Percentiles rank a stretch among this genome's conserved stretches.
These are phyloP conservation scores for Rhingia rostrata DNA, from an alignment of 2,888 invertebrate species.

Conservation along the genomic window DNA sequence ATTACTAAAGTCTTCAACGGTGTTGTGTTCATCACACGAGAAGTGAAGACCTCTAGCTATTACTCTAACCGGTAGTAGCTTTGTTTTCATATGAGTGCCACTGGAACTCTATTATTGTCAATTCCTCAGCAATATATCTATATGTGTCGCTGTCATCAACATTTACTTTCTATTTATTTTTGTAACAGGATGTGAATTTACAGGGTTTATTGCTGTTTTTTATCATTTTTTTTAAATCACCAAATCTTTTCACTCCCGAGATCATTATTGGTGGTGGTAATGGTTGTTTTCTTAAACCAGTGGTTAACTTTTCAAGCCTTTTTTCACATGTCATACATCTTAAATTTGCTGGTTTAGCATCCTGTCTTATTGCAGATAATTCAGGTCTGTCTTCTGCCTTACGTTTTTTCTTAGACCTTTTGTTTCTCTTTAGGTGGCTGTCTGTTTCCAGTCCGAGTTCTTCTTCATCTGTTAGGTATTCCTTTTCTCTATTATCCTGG, in stretches of 20 bases:
- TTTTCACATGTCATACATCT: not conserved
- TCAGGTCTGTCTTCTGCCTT: slow-evolving; percentile 1
- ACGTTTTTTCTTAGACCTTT: not conserved
- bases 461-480: not conserved
- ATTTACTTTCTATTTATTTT: too few relatives aligned
- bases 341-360: not conserved
- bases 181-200: too few relatives aligned
- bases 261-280: slow-evolving; percentile 10
- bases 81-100: too few relatives aligned
- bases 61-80: too few relatives aligned
- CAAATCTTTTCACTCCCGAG: slow-evolving; percentile 1
- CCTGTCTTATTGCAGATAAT: not conserved
- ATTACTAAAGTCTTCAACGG: too few relatives aligned
- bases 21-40: too few relatives aligned
- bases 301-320: not conserved
- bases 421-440: not conserved
- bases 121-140: too few relatives aligned
- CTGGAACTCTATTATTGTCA: too few relatives aligned
- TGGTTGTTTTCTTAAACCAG: not conserved
- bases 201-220: not conserved
- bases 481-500: too few relatives aligned
- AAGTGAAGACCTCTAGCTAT: too few relatives aligned
- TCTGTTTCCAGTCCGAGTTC: not conserved
- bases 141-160: too few relatives aligned
- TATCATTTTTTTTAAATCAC: not conserved